These are phyloP conservation scores for Lophotriccus pileatus DNA, from an alignment of 2,797 vertebrate genomes.

Conservation along the genomic window DNA sequence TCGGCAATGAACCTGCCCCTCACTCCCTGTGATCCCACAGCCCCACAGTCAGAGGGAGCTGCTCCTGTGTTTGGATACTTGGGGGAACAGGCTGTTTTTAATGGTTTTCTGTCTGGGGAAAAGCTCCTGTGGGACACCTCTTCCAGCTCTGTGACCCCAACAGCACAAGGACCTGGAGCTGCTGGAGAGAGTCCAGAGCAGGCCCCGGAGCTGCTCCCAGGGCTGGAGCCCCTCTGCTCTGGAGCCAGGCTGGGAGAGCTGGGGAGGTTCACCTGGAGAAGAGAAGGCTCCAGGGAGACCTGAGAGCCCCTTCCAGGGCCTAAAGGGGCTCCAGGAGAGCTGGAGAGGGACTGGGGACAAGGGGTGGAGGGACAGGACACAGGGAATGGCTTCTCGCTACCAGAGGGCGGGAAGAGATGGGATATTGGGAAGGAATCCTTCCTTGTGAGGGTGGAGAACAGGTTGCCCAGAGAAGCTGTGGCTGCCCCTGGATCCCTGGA, in stretches of 20 bases:
- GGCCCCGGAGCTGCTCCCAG: neutral
- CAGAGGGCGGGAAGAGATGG: neutral
- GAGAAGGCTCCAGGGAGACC: neutral
- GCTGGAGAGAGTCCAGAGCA: neutral
- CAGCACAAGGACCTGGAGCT: neutral
- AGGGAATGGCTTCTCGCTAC: no score
- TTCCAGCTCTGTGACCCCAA: neutral
- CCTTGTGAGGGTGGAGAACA: neutral
- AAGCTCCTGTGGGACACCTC: neutral
- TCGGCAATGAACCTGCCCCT: neutral
- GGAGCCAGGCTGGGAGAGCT: neutral
- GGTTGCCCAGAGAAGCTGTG: neutral
- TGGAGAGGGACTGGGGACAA: no score
- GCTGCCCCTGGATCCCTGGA: neutral
- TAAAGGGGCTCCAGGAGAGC: neutral
- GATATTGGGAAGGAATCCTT: neutral
- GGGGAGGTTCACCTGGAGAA: neutral
- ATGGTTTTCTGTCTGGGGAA: neutral
- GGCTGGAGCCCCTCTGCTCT: neutral
- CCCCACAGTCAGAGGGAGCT: neutral
- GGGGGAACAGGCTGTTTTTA: neutral
- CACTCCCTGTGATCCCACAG: accelerated
- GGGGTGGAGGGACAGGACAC: no score
- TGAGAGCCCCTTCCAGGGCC: neutral
- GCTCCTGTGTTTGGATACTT: neutral